phyloP scores from a whole-genome alignment of 2,797 vertebrate genomes.

The Peromyscus attwateri region DNA sequence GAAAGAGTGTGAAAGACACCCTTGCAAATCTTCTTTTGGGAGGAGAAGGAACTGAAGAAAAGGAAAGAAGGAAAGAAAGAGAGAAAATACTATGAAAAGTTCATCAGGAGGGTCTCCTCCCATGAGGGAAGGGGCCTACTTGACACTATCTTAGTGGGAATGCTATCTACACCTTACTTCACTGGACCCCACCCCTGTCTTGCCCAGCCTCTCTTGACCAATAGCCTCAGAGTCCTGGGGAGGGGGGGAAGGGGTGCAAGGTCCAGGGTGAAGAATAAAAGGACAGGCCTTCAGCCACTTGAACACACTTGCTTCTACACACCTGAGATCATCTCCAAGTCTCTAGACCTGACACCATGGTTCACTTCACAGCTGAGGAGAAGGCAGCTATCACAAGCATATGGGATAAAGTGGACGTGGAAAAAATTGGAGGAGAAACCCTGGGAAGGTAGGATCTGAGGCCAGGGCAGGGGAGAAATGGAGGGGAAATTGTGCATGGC shows the following conservation, averaged over 20 bases:
- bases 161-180: neutral
- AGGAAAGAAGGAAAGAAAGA: neutral
- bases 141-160: neutral
- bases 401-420: slow-evolving; percentile 86
- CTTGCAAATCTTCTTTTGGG: neutral
- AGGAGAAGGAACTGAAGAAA: neutral
- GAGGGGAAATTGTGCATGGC: neutral
- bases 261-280: slow-evolving; percentile 71
- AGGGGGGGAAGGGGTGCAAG: neutral
- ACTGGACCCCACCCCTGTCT: neutral
- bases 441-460: slow-evolving; percentile 81
- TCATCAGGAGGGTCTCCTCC: neutral
- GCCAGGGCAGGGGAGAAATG: neutral
- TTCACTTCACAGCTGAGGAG: slow-evolving; percentile 88
- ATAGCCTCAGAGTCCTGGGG: neutral
- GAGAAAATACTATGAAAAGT: neutral
- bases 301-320: neutral
- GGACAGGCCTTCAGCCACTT: fast-evolving
- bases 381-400: slow-evolving; percentile 77
- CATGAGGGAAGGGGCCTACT: neutral
- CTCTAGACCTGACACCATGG: slow-evolving; percentile 85
- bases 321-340: neutral
- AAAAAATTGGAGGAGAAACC: slow-evolving; percentile 82
- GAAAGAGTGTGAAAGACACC: neutral
- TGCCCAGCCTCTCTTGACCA: neutral